phyloP scores from a whole-genome alignment of 2,113 vertebrate genomes.

The Tetraodon nigroviridis region DNA sequence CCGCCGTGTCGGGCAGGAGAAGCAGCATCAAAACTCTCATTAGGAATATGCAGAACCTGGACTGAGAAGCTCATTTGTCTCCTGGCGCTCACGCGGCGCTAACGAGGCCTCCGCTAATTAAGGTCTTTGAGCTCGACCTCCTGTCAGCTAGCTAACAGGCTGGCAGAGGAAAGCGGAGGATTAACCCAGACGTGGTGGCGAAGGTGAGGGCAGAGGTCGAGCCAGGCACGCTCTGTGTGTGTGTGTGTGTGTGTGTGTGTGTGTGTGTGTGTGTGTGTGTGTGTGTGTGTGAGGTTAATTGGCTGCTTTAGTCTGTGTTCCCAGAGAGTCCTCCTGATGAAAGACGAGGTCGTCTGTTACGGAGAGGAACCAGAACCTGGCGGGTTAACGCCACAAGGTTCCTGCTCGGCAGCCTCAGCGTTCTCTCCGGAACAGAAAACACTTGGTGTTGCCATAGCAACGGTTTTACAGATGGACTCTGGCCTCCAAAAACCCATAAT shows the following conservation, averaged over 20 bases:
- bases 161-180: slow-evolving; percentile 58
- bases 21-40: slow-evolving; percentile 51
- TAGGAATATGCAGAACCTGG: slow-evolving; percentile 59
- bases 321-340: not conserved
- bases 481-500: slow-evolving; percentile 26
- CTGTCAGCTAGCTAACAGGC: slow-evolving; percentile 59
- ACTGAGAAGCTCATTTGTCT: slow-evolving; percentile 62
- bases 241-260: not conserved
- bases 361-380: too few species aligned
- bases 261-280: not conserved
- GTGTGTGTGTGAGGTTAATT: not conserved
- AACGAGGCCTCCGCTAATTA: slow-evolving; percentile 62
- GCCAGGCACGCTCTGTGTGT: not conserved
- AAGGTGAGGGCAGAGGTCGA: too few species aligned
- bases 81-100: slow-evolving; percentile 37
- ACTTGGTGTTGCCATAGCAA: slow-evolving; percentile 14
- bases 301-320: too few species aligned
- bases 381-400: slow-evolving; percentile 32
- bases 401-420: slow-evolving; percentile 7
- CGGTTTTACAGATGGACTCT: slow-evolving; percentile 32
- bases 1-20: too few species aligned
- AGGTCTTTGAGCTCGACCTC: slow-evolving; percentile 46
- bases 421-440: slow-evolving; percentile 24
- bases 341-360: too few species aligned
- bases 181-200: slow-evolving; percentile 39